Conservation (phyloP, 2,797 vertebrate genomes). For the Perdix hodgsoniae region DNA sequence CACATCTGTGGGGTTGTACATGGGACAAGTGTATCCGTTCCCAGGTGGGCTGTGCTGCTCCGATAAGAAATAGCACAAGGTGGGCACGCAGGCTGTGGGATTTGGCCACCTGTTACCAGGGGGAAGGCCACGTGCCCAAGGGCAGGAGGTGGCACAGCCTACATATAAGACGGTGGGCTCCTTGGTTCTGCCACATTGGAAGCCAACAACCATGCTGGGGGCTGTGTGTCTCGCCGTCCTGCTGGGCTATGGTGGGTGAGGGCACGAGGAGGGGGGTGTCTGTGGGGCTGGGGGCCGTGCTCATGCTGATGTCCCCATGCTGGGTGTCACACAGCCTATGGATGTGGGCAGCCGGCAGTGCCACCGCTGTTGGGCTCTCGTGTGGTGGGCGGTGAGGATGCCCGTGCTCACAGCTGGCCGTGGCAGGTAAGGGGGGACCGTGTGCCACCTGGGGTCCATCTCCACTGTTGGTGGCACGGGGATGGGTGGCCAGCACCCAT, state of each 20-base stretch:
- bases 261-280: fast-evolving
- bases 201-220: slow-evolving; percentile 56
- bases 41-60: not conserved
- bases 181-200: fast-evolving
- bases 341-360: slow-evolving; percentile 85
- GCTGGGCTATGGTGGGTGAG: slow-evolving; percentile 70
- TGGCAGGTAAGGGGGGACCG: slow-evolving; percentile 87
- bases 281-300: not conserved
- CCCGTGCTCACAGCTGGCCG: slow-evolving; percentile 88
- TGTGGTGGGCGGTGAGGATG: slow-evolving; percentile 88
- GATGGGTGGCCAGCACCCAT: not conserved
- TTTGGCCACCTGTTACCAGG: not conserved
- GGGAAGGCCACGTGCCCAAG: not conserved
- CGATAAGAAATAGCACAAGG: not conserved
- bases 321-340: slow-evolving; percentile 80
- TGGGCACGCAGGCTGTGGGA: not conserved
- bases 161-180: not conserved
- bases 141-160: not conserved
- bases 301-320: not conserved
- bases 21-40: not conserved
- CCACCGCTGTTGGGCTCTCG: slow-evolving; percentile 76
- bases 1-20: not conserved
- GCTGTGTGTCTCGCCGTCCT: slow-evolving; percentile 38
- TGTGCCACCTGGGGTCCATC: not conserved
- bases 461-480: not conserved